Percentiles rank a stretch among this genome's conserved stretches.
Evolutionary conservation across 1,140 invertebrate genomes (phyloP).

Genomic region (Aradophagus sp.): DNA sequence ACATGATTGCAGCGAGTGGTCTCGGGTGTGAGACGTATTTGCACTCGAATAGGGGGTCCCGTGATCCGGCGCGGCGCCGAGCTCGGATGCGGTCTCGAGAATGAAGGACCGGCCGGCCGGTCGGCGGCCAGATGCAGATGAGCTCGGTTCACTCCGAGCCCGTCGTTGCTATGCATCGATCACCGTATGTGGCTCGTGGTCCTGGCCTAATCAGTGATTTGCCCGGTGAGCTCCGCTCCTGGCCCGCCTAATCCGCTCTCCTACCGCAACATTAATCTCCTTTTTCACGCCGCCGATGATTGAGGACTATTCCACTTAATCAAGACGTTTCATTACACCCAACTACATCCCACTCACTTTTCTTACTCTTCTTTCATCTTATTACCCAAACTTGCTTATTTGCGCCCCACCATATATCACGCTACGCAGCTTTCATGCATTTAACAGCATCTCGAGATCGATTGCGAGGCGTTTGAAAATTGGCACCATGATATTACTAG

Average conservation of each 20-base stretch:
- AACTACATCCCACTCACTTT: conserved; percentile 31
- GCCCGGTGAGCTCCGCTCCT: conserved; percentile 55
- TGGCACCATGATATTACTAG: too few relatives aligned
- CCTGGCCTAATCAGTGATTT: conserved; percentile 67
- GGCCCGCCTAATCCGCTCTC: conserved; percentile 63
- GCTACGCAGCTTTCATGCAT: conserved; percentile 3
- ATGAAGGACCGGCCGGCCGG: conserved; percentile 49
- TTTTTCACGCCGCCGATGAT: conserved; percentile 65
- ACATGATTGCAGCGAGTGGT: conserved; percentile 69
- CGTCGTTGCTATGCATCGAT: conserved; percentile 65
- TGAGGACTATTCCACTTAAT: conserved; percentile 50
- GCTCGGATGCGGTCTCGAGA: conserved; percentile 36
- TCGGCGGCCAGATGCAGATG: conserved; percentile 67
- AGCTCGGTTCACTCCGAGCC: conserved; percentile 54
- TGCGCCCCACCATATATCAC: conserved; percentile 10
- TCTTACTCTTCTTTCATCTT: conserved; percentile 18
- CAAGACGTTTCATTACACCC: conserved; percentile 57
- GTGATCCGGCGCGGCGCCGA: conserved; percentile 28
- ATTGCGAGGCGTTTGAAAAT: too few relatives aligned
- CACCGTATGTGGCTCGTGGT: conserved; percentile 60
- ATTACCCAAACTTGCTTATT: conserved; percentile 17
- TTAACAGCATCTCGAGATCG: too few relatives aligned
- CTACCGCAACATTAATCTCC: conserved; percentile 65
- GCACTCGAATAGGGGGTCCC: conserved; percentile 59
- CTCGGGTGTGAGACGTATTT: conserved; percentile 64